Evolutionary conservation across 2,113 vertebrate species (phyloP).

Genomic region (Sinocyclocheilus anshuiensis): DNA sequence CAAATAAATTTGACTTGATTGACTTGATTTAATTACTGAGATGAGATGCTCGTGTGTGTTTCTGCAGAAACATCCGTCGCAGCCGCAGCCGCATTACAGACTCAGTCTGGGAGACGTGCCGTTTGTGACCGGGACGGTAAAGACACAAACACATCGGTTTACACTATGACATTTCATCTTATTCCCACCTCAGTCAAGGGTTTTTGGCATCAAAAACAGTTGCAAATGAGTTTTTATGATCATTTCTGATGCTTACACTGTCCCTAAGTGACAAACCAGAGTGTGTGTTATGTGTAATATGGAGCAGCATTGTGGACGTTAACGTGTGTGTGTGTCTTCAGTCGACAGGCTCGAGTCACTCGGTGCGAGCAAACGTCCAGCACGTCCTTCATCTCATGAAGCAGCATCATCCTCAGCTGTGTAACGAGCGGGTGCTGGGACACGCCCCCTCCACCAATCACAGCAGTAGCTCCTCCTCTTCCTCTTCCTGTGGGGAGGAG

Average conservation of each 20-base stretch:
- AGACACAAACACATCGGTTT: background rate
- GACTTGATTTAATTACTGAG: background rate
- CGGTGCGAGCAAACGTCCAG: slow-evolving; percentile 92
- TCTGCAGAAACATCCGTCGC: slow-evolving; percentile 29
- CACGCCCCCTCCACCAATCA: slow-evolving; percentile 55
- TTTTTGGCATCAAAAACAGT: no score
- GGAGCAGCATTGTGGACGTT: background rate
- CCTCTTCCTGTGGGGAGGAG: slow-evolving; percentile 79
- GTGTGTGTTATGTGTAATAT: no score
- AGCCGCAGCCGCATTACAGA: slow-evolving; percentile 73
- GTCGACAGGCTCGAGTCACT: slow-evolving; percentile 91
- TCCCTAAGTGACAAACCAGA: no score
- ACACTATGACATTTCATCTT: background rate
- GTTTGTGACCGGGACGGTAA: slow-evolving; percentile 92
- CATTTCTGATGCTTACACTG: background rate
- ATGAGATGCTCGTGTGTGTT: background rate
- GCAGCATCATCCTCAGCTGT: slow-evolving; percentile 87
- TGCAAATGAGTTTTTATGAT: background rate
- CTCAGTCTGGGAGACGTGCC: slow-evolving; percentile 89
- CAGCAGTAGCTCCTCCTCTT: slow-evolving; percentile 56
- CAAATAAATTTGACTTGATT: background rate
- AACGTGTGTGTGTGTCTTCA: slow-evolving; percentile 53
- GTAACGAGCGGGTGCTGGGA: slow-evolving; percentile 85
- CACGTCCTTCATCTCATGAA: slow-evolving; percentile 93
- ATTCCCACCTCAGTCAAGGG: no score